Conservation (phyloP, 2,113 vertebrate genomes). For the Butorides virescens region DNA sequence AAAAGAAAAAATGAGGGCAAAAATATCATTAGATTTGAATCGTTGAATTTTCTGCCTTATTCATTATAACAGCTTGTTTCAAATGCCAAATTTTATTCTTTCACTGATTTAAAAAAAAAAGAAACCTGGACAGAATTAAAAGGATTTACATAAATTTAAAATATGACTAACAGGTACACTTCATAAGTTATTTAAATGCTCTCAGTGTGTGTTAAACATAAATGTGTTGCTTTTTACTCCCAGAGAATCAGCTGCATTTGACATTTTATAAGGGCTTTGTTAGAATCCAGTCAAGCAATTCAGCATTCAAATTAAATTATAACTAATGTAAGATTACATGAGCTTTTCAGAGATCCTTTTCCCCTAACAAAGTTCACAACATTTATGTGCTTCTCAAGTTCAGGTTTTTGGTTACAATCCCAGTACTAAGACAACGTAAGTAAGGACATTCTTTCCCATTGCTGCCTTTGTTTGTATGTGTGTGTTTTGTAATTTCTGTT, state of each 20-base stretch:
- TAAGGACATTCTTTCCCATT: neutral
- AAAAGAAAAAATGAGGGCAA: neutral
- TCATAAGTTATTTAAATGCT: neutral
- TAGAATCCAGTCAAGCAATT: neutral
- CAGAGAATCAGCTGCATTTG: neutral
- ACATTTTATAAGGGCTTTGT: slow-evolving; percentile 5
- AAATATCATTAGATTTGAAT: neutral
- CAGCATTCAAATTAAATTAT: neutral
- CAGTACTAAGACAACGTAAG: neutral
- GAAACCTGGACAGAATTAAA: neutral
- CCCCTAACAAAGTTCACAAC: neutral
- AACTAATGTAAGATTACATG: neutral
- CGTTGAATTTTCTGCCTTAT: neutral
- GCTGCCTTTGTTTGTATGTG: neutral
- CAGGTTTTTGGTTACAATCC: neutral
- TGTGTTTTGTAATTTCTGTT: neutral
- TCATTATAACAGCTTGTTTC: neutral
- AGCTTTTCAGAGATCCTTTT: neutral
- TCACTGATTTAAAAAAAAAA: neutral
- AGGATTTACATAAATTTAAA: neutral
- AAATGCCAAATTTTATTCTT: neutral
- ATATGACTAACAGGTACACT: neutral
- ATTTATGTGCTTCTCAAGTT: neutral
- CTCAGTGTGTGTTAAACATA: neutral
- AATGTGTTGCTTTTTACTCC: neutral